These are phyloP conservation scores for Drosophila parvula DNA, from an alignment of 1,140 invertebrate species.

Conservation along the genomic window DNA sequence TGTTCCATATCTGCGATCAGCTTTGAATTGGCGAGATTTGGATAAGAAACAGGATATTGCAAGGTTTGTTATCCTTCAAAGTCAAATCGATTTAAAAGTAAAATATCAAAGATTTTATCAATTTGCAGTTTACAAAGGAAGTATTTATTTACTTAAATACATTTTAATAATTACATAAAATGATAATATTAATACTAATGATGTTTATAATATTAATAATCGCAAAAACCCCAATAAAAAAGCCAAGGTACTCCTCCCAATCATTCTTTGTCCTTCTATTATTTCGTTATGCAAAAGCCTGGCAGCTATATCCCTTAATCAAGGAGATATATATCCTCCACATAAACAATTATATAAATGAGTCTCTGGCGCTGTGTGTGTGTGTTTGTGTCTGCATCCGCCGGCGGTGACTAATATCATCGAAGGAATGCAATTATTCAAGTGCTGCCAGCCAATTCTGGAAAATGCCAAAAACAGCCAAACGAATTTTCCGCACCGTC, in stretches of 20 bases:
- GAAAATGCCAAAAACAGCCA: conserved; percentile 75
- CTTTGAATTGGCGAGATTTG: conserved; percentile 38
- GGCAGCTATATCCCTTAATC: conserved; percentile 23
- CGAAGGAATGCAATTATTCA: conserved; percentile 75
- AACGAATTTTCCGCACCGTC: conserved; percentile 72
- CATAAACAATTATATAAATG: conserved; percentile 49
- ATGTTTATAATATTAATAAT: neutral
- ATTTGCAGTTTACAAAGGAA: neutral
- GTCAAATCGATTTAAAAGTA: neutral
- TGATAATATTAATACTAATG: no score
- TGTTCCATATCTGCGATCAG: conserved; percentile 42
- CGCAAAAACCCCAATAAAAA: neutral
- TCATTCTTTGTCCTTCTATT: neutral
- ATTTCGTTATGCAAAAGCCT: conserved; percentile 1
- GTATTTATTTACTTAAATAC: neutral
- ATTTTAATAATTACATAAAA: neutral
- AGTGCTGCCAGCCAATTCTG: conserved; percentile 65
- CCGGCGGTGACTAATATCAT: conserved; percentile 42
- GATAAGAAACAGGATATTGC: conserved; percentile 40
- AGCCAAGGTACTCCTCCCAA: neutral
- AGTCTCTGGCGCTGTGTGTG: conserved; percentile 22
- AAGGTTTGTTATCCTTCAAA: neutral
- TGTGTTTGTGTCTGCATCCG: conserved; percentile 25
- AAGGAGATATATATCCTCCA: conserved; percentile 9
- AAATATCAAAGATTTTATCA: neutral